These are phyloP conservation scores for Odontomyia ornata DNA, from an alignment of 2,888 invertebrate genomes.

Conservation along the genomic window DNA sequence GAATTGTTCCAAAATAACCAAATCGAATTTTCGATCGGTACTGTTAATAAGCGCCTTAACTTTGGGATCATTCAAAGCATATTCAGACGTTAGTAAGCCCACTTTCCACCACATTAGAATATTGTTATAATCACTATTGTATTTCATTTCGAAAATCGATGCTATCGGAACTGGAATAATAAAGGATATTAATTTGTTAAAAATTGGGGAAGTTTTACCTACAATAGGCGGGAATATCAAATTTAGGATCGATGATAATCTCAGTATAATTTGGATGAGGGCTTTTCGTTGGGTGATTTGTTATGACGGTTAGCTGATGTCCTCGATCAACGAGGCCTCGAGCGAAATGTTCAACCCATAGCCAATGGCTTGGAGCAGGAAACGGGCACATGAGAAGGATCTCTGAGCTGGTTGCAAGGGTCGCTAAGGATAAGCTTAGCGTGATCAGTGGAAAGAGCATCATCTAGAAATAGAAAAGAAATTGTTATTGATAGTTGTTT, in stretches of 20 bases:
- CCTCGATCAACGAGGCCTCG: constrained; percentile 60
- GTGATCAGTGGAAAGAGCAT: background rate
- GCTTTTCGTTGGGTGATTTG: constrained; percentile 59
- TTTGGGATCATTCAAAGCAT: constrained; percentile 58
- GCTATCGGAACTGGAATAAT: constrained; percentile 58
- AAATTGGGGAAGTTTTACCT: constrained; percentile 51
- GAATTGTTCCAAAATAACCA: constrained; percentile 64
- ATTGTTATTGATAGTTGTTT: too few species aligned
- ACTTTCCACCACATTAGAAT: constrained; percentile 60
- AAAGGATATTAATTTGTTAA: background rate
- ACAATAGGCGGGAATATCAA: constrained; percentile 61
- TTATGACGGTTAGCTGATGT: constrained; percentile 63
- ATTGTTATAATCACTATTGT: constrained; percentile 60
- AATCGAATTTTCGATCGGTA: constrained; percentile 62
- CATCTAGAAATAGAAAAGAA: constrained; percentile 18
- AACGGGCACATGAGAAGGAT: constrained; percentile 63
- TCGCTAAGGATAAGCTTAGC: background rate
- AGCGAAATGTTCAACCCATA: constrained; percentile 62
- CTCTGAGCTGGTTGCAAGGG: constrained; percentile 51
- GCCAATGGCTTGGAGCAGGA: constrained; percentile 64
- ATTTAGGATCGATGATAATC: constrained; percentile 60
- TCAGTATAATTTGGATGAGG: constrained; percentile 64
- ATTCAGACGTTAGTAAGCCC: constrained; percentile 57
- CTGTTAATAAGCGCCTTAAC: constrained; percentile 58
- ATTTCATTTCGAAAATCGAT: constrained; percentile 59